Percentiles rank a stretch among this genome's conserved stretches.
Conservation (phyloP, 2,888 invertebrate species). For the Automeris io region DNA sequence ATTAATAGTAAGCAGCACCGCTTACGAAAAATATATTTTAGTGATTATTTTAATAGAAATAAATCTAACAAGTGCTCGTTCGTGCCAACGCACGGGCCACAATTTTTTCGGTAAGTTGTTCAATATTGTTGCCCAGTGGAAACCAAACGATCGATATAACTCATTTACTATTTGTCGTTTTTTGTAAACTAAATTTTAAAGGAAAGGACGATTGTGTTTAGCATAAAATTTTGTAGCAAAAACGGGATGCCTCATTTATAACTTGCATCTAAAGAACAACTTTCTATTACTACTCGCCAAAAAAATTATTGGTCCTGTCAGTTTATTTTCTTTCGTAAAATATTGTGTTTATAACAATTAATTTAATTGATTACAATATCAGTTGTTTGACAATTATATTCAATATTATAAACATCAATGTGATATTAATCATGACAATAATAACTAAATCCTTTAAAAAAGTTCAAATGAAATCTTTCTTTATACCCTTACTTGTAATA, state of each 20-base stretch:
- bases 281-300: constrained; percentile 28
- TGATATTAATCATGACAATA: too few relatives aligned
- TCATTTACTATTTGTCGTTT: constrained; percentile 29
- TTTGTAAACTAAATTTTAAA: neutral
- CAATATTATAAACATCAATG: too few relatives aligned
- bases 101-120: constrained; percentile 7
- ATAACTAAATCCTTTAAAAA: too few relatives aligned
- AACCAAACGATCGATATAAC: constrained; percentile 62
- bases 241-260: constrained; percentile 27
- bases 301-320: too few relatives aligned
- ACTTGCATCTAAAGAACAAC: constrained; percentile 18
- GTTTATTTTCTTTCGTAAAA: too few relatives aligned
- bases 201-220: neutral
- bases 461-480: too few relatives aligned
- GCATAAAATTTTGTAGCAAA: constrained; percentile 1
- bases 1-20: too few relatives aligned
- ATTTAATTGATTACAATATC: too few relatives aligned
- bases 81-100: constrained; percentile 19
- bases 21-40: neutral
- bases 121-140: constrained; percentile 13
- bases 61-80: neutral
- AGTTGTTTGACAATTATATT: too few relatives aligned
- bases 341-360: too few relatives aligned
- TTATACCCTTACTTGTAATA: too few relatives aligned
- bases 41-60: neutral